Percentiles rank a stretch among this genome's conserved stretches.
phyloP scores from a whole-genome alignment of 2,888 invertebrate species.

The Sthenelais limicola region DNA sequence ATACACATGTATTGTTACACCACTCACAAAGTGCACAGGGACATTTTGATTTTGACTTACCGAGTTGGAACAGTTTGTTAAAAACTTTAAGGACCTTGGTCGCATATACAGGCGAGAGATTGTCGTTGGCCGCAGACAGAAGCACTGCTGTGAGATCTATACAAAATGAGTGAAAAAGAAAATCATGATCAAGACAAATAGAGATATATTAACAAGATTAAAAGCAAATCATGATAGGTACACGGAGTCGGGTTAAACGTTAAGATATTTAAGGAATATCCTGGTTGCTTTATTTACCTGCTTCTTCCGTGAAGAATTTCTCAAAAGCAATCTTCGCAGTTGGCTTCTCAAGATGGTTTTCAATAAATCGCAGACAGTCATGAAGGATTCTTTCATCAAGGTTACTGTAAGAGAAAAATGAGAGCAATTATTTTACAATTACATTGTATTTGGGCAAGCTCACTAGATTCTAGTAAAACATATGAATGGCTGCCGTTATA shows the following conservation, averaged over 20 bases:
- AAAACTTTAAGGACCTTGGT: slow-evolving; percentile 80
- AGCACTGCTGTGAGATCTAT: slow-evolving; percentile 84
- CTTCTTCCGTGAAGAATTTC: slow-evolving; percentile 78
- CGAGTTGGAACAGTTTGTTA: slow-evolving; percentile 78
- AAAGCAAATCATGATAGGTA: too few species aligned
- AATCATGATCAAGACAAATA: too few species aligned
- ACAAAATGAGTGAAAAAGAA: too few species aligned
- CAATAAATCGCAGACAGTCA: slow-evolving; percentile 87
- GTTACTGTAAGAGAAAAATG: slow-evolving; percentile 65
- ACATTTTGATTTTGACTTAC: slow-evolving; percentile 64
- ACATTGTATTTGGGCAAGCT: background rate
- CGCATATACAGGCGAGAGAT: slow-evolving; percentile 61
- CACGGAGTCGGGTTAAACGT: too few species aligned
- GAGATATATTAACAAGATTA: too few species aligned
- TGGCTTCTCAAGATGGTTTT: slow-evolving; percentile 86
- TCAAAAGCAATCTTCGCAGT: slow-evolving; percentile 87
- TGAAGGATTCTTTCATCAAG: slow-evolving; percentile 79
- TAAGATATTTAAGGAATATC: too few species aligned
- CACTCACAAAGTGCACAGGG: too few species aligned
- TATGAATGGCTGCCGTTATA: background rate
- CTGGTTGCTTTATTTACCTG: too few species aligned
- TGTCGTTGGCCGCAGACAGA: slow-evolving; percentile 81
- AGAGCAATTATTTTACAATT: background rate
- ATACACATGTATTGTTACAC: too few species aligned
- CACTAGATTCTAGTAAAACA: background rate